A percentile compares a stretch with the other conserved stretches of the same genome.
Evolutionary conservation across 64 coral and sea anemone species (phyloP).

Genomic region (Exaiptasia diaphana): DNA sequence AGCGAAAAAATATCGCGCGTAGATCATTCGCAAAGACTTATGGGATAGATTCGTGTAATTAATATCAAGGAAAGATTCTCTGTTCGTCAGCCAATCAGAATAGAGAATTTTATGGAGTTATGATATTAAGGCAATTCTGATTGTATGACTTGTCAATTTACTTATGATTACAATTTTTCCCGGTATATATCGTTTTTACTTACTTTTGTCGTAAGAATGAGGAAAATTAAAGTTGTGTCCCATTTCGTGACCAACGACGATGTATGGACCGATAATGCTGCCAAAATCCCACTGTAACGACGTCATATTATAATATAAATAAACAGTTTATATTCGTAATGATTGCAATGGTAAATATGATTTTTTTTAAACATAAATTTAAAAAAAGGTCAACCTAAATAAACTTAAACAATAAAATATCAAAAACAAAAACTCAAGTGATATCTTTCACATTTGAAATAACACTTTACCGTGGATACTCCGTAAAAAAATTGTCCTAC

Average conservation of each 20-base stretch:
- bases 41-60: too few relatives aligned
- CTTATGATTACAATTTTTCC: background rate
- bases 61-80: background rate
- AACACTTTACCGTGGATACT: too few relatives aligned
- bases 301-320: too few relatives aligned
- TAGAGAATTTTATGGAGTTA: background rate
- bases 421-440: background rate
- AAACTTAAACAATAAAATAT: background rate
- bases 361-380: too few relatives aligned
- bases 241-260: constrained; percentile 63
- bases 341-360: background rate
- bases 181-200: background rate
- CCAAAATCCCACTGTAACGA: constrained; percentile 47
- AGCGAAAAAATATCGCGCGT: background rate
- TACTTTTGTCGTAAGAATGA: constrained; percentile 25
- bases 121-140: background rate
- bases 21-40: background rate
- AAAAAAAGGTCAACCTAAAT: background rate
- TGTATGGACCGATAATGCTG: constrained; percentile 62
- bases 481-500: too few relatives aligned
- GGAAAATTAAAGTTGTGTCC: constrained; percentile 67
- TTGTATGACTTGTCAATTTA: background rate
- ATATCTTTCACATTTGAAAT: too few relatives aligned
- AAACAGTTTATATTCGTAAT: background rate
- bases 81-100: background rate